Conservation (phyloP, 2,797 vertebrate genomes). For the Brachyalestes nurse region DNA sequence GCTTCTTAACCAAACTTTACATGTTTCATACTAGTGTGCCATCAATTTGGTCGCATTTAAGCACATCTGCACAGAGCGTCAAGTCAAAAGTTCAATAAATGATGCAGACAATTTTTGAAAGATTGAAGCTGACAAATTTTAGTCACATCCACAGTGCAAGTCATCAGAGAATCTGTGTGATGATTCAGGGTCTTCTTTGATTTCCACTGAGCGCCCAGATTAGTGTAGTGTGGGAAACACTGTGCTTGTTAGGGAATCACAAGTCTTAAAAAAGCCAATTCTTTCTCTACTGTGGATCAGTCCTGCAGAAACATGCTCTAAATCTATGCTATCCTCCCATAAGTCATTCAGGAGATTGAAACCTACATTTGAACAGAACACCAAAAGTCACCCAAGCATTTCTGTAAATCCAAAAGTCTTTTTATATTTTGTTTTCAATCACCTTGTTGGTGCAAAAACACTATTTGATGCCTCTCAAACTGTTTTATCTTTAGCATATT, state of each 20-base stretch:
- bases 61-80: conserved; percentile 12
- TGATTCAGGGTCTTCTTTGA: neutral
- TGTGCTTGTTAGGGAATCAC: neutral
- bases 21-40: conserved; percentile 42
- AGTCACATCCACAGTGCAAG: neutral
- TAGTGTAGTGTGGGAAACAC: neutral
- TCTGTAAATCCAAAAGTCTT: no score
- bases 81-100: conserved; percentile 6
- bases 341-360: no score
- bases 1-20: conserved; percentile 42
- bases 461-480: no score
- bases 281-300: neutral
- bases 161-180: neutral
- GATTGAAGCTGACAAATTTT: neutral
- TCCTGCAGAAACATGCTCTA: neutral
- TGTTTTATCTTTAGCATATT: no score
- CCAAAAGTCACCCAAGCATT: no score
- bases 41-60: conserved; percentile 12
- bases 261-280: neutral
- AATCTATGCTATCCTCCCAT: no score
- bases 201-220: neutral
- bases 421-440: no score
- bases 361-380: no score
- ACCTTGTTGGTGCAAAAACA: no score
- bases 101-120: neutral